A percentile compares a stretch with the other conserved stretches of the same genome.
These are phyloP conservation scores for Montipora capitata DNA, from an alignment of 92 coral and sea anemone species.

Conservation along the genomic window DNA sequence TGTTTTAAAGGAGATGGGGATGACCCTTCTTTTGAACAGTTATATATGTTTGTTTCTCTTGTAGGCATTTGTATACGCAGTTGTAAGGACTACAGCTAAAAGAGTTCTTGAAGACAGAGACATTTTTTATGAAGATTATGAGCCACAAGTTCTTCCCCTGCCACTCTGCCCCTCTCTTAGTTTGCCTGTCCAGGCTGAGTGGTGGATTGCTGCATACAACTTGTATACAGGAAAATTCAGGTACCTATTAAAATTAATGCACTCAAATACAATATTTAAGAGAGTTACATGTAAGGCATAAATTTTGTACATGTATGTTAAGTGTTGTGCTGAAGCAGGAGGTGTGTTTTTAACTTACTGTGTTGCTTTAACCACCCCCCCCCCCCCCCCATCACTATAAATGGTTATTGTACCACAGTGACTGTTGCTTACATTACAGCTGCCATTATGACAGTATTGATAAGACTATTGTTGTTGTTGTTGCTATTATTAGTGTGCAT, in stretches of 20 bases:
- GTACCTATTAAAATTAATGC: conserved; percentile 30
- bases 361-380: no score
- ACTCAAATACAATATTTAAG: no score
- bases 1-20: no score
- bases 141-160: conserved; percentile 90
- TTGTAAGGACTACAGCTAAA: conserved; percentile 88
- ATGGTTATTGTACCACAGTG: no score
- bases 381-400: no score
- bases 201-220: conserved; percentile 96
- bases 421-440: no score
- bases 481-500: conserved; percentile 62
- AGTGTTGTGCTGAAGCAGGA: no score
- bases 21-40: no score
- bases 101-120: conserved; percentile 92
- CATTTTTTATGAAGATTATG: conserved; percentile 85
- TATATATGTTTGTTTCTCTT: neutral
- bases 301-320: no score
- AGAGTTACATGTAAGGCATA: no score
- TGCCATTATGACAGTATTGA: no score
- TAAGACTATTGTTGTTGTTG: neutral
- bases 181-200: conserved; percentile 86
- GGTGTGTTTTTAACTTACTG: no score
- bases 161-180: conserved; percentile 84
- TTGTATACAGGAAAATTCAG: conserved; percentile 92
- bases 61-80: conserved; percentile 98